Percentiles rank a stretch among this genome's conserved stretches.
Conservation (phyloP, 2,113 vertebrate species). For the Danio rerio region DNA sequence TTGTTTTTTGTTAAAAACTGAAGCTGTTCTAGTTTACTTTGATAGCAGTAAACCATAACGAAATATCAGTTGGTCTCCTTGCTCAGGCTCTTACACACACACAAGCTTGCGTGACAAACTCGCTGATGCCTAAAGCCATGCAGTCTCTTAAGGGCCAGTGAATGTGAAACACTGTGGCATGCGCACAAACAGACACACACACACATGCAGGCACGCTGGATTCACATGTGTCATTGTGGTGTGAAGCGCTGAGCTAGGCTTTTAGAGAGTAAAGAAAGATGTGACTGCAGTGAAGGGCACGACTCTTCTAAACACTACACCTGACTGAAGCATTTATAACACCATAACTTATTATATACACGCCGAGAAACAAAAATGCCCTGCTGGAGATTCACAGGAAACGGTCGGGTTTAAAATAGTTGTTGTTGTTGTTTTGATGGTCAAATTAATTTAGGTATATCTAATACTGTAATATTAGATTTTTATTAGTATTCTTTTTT, state of each 20-base stretch:
- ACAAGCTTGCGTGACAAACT: constrained; percentile 58
- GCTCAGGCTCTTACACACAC: neutral
- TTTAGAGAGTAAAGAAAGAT: constrained; percentile 41
- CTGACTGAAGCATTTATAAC: neutral
- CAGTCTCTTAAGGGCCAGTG: constrained; percentile 57
- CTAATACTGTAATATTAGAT: too few species aligned
- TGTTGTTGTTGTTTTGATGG: too few species aligned
- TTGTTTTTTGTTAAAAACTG: too few species aligned
- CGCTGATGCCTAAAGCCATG: constrained; percentile 51
- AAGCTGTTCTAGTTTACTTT: neutral
- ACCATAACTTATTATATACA: neutral
- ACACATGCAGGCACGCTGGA: constrained; percentile 29
- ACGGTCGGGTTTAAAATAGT: too few species aligned
- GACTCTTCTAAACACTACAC: neutral
- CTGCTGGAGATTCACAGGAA: neutral
- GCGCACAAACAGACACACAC: constrained; percentile 20
- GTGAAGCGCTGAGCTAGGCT: constrained; percentile 57
- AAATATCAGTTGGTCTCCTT: constrained; percentile 2
- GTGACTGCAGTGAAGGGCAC: constrained; percentile 35
- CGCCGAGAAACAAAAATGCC: neutral
- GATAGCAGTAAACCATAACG: neutral
- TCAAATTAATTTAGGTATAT: too few species aligned
- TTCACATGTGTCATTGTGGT: constrained; percentile 42
- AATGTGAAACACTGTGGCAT: constrained; percentile 36
- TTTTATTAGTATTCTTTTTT: too few species aligned